Percentiles rank a stretch among this genome's conserved stretches.
phyloP scores from a whole-genome alignment of 1,140 invertebrate species.

The Zaprionus camerounensis region DNA sequence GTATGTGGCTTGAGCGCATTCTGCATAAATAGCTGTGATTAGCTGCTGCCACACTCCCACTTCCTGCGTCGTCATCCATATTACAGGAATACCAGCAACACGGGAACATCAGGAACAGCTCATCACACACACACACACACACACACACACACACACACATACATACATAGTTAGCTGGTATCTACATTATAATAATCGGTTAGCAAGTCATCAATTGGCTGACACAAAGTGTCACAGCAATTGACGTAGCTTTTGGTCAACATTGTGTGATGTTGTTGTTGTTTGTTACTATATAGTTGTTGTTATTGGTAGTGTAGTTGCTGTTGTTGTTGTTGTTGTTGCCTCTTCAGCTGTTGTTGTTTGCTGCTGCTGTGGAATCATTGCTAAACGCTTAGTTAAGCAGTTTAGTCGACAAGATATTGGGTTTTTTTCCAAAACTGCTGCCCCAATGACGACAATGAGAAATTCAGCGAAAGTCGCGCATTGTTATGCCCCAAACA shows the following conservation, averaged over 20 bases:
- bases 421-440: conserved; percentile 24
- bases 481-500: conserved; percentile 26
- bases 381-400: conserved; percentile 16
- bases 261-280: conserved; percentile 11
- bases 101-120: background rate
- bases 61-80: conserved; percentile 19
- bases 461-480: conserved; percentile 48
- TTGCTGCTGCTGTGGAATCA: conserved; percentile 9
- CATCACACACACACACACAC: background rate
- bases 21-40: conserved; percentile 25
- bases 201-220: conserved; percentile 26
- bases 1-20: background rate
- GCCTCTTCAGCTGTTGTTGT: background rate
- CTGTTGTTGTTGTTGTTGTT: conserved; percentile 7
- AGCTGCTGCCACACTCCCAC: conserved; percentile 20
- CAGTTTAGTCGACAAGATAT: conserved; percentile 10
- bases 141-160: background rate
- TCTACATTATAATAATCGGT: conserved; percentile 20
- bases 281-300: background rate
- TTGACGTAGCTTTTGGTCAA: conserved; percentile 36
- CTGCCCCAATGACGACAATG: conserved; percentile 36
- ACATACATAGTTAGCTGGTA: background rate
- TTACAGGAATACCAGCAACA: conserved; percentile 22
- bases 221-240: conserved; percentile 27
- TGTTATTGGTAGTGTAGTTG: background rate